phyloP scores from a whole-genome alignment of 2,113 vertebrate species.

The Cygnus buccinator region DNA sequence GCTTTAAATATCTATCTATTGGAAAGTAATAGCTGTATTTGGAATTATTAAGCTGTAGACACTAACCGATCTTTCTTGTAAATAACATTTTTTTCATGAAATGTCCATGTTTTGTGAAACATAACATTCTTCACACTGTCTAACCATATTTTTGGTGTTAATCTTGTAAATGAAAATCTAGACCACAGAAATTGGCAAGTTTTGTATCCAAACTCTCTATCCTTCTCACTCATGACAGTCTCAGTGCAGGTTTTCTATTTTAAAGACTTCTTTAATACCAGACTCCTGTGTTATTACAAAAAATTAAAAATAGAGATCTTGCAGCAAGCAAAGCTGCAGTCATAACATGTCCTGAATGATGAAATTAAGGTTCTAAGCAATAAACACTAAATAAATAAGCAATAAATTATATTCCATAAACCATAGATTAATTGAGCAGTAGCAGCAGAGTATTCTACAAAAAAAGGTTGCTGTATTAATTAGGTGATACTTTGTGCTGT shows the following conservation, averaged over 20 bases:
- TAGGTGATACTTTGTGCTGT: background rate
- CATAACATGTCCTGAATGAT: background rate
- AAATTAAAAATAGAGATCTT: background rate
- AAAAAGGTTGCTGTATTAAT: background rate
- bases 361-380: background rate
- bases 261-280: background rate
- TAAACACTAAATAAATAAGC: background rate
- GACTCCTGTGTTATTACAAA: background rate
- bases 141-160: background rate
- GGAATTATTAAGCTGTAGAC: background rate
- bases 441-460: background rate
- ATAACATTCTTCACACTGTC: background rate
- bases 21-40: background rate
- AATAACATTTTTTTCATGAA: background rate
- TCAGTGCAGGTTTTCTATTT: background rate
- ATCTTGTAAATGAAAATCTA: background rate
- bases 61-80: background rate
- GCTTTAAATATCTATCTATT: background rate
- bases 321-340: background rate
- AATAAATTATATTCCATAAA: background rate
- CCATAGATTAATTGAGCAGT: background rate
- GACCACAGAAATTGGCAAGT: background rate
- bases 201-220: background rate
- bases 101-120: background rate
- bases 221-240: background rate